Percentiles rank a stretch among this genome's conserved stretches.
phyloP scores from a whole-genome alignment of 2,888 invertebrate genomes.

The Ectemnius continuus region DNA sequence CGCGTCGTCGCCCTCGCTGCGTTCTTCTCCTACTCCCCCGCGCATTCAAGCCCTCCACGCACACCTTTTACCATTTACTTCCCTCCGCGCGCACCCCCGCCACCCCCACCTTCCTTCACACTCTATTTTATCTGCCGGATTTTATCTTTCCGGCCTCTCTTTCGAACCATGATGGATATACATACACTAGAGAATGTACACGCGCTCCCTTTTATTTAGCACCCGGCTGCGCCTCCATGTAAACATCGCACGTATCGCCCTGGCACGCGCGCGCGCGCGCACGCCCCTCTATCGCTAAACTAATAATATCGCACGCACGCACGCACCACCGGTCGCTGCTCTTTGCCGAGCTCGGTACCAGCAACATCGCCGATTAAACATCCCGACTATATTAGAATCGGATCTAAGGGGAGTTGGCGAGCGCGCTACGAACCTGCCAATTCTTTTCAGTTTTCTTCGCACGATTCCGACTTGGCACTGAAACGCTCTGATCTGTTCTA shows the following conservation, averaged over 20 bases:
- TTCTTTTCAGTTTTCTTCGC: no score
- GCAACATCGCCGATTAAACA: no score
- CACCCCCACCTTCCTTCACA: not conserved
- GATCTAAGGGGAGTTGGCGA: no score
- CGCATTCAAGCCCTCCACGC: not conserved
- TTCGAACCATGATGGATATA: conserved; percentile 5
- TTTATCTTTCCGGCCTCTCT: not conserved
- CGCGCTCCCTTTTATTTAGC: no score
- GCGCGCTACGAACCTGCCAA: no score
- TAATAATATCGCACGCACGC: conserved; percentile 5
- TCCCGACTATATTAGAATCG: no score
- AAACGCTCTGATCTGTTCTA: not conserved
- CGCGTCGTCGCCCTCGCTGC: conserved; percentile 22
- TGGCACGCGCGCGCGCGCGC: not conserved
- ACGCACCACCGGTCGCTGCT: not conserved
- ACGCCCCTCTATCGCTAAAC: not conserved
- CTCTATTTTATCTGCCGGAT: not conserved
- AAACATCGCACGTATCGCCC: not conserved
- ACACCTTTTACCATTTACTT: not conserved
- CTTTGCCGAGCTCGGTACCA: no score
- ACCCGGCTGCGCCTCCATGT: not conserved
- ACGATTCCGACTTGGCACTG: not conserved
- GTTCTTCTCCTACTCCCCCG: conserved; percentile 13
- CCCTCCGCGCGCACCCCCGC: not conserved
- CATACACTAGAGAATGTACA: no score